Evolutionary conservation across 2,113 vertebrate genomes (phyloP), one percentile per base, ranked within the genome.

Genomic region (Neogale vison): DNA sequence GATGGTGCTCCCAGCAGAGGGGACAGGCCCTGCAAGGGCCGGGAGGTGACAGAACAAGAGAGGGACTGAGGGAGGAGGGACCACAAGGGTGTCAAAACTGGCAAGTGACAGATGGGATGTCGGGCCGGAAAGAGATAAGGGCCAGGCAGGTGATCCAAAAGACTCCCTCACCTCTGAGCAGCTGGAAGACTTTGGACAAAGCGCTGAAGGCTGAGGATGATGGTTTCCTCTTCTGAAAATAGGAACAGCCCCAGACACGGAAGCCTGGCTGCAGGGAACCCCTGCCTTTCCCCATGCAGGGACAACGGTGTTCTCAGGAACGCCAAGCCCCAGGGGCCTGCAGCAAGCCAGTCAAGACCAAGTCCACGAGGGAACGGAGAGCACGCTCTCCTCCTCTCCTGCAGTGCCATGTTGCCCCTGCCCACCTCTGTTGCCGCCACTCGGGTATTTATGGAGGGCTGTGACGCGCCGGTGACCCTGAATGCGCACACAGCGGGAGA

Each of bases 311-410:
- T 45, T 84, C 47, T 52, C 4, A 23, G n/a, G 67, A 15, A 74
- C 6, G 7, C 34, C 42, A 47, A 24, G 5, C 15, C 67, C 65
- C 20, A 34, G 65, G 7, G 21, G 1, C 42, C 81, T 81, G 34
- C 57, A 1, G 87, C 17, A 50, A 69, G 50, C 39, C 1, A 17
- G 42, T 76, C 24, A 18, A 47, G 45, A 26, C 13, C 55, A n/a
- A 14, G 34, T 14, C 55, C 20, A 14, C 0, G 1, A 17, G 17
- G 34, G 55, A 34, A 29, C 26, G 4, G 55, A 20, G 0, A 24
- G 8, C 57, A 10, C 8, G 0, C 57, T 59, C 0, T 11, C 39
- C n/a, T 26, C 17, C 42, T 23, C 26, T 52, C 39, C 50, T 31
- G 34, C 18, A 21, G 29, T 4, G 11, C 14, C 11, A 20, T 6